phyloP scores from a whole-genome alignment of 2,888 invertebrate species.

The Mythimna vitellina region DNA sequence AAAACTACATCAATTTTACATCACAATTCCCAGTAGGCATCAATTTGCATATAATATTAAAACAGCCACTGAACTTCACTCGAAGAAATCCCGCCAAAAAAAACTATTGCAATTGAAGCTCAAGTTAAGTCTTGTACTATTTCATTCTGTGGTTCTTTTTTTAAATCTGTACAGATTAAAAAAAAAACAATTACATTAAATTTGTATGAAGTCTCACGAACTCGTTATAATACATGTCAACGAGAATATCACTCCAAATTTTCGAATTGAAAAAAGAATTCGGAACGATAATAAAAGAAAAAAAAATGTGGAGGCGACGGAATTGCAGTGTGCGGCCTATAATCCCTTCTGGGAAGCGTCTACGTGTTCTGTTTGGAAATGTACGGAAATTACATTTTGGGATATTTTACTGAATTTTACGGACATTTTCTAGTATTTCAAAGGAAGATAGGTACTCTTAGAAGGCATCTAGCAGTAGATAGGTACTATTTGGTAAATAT shows the following conservation, averaged over 20 bases:
- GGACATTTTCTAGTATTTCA: background rate
- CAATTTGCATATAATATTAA: no score
- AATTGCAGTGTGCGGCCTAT: slow-evolving; percentile 47
- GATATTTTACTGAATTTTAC: slow-evolving; percentile 14
- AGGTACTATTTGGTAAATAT: no score
- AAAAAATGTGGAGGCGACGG: slow-evolving; percentile 20
- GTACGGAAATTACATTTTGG: slow-evolving; percentile 15
- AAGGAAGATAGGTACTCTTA: background rate
- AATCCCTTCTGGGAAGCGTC: slow-evolving; percentile 25
- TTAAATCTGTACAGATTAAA: background rate
- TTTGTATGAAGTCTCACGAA: background rate
- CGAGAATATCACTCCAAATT: slow-evolving; percentile 1
- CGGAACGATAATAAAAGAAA: slow-evolving; percentile 15
- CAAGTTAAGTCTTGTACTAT: no score
- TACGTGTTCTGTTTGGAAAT: slow-evolving; percentile 43
- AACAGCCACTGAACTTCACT: no score
- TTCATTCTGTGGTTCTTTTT: no score
- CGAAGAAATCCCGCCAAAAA: no score
- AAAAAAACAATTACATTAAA: background rate
- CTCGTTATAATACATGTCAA: background rate
- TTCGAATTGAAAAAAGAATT: slow-evolving; percentile 5
- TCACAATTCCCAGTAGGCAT: no score
- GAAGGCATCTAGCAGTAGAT: no score
- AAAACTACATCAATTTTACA: no score
- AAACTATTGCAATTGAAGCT: no score